Evolutionary conservation across 2,113 vertebrate genomes (phyloP), one percentile per base, ranked within the genome.

Genomic region (Sylvilagus bachmani): DNA sequence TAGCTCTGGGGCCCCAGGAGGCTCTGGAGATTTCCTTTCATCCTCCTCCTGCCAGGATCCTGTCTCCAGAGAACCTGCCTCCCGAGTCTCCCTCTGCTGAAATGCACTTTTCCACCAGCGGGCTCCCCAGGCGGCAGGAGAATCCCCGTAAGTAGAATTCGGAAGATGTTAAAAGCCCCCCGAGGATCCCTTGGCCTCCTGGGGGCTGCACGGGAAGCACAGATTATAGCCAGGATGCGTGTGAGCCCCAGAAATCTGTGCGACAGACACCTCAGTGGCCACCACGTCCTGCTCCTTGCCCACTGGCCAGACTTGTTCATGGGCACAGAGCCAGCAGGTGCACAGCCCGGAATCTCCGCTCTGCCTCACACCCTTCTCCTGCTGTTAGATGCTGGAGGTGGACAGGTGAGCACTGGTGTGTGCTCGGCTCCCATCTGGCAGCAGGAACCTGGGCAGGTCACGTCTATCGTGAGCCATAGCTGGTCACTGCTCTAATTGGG

Each of bases 21-120:
- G 33, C 84, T 29, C 87, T 78, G 73, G 87, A 82, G 81, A 85
- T 5, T 31, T 33, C 33, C 36, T 25, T 19, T 10, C 7, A 2
- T 44, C 44, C 53, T 24, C 82, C 44, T 61, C 53, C 55, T n/a
- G 55, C 49, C 44, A 13, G 51, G 22, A 73, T 94, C 66, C 29
- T 10, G 64, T 92, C 94, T 90, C 96, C 69, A 89, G 95, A 92
- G 93, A 93, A 16, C 69, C 31, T 36, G 5, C 31, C 79, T 82
- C 81, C 38, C 1, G 58, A 61, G 84, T 49, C 71, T 77, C 12
- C 49, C 0, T 69, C 94, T 85, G 82, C 5, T n/a, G 55, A 88
- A 91, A 87, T 3, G 17, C 9, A 14, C 44, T 80, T 94, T 94
- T 75, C 58, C 73, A n/a, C 80, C 27, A 12, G n/a, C 77, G 86